A percentile compares a stretch with the other conserved stretches of the same genome.
Evolutionary conservation across 2,113 vertebrate genomes (phyloP).

Genomic region (Zosterops japonicus): DNA sequence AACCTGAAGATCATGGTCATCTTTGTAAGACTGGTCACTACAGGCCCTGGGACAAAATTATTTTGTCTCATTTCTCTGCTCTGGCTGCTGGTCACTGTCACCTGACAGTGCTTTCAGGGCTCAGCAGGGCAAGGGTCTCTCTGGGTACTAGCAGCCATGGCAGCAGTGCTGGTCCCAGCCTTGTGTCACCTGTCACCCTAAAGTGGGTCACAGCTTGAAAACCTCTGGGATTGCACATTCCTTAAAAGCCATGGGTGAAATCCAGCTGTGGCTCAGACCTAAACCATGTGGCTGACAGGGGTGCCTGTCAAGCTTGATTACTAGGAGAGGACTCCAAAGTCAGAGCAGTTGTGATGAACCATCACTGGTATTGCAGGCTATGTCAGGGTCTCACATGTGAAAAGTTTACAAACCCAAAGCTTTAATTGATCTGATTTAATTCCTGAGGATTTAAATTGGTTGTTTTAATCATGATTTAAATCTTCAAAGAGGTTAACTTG

Average conservation of each 20-base stretch:
- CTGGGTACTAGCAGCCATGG: neutral
- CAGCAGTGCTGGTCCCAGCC: neutral
- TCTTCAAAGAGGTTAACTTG: neutral
- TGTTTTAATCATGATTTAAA: neutral
- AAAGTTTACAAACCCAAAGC: neutral
- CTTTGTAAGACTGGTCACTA: neutral
- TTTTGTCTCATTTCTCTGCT: neutral
- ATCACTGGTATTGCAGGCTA: neutral
- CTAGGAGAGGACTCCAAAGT: neutral
- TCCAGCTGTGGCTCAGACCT: neutral
- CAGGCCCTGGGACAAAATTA: neutral
- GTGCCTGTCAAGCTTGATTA: neutral
- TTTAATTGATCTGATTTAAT: neutral
- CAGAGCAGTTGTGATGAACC: neutral
- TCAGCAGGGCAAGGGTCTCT: accelerated
- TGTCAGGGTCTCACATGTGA: neutral
- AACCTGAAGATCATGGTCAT: neutral
- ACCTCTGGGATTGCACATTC: neutral
- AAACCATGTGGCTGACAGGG: neutral
- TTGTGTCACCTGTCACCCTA: neutral
- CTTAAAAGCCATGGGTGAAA: neutral
- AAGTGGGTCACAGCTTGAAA: neutral
- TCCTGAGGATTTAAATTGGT: neutral
- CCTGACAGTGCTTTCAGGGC: neutral
- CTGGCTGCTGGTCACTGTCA: neutral